Base-by-base conservation (phyloP, 2,113 vertebrate species). In the Recurvirostra avosetta region DNA sequence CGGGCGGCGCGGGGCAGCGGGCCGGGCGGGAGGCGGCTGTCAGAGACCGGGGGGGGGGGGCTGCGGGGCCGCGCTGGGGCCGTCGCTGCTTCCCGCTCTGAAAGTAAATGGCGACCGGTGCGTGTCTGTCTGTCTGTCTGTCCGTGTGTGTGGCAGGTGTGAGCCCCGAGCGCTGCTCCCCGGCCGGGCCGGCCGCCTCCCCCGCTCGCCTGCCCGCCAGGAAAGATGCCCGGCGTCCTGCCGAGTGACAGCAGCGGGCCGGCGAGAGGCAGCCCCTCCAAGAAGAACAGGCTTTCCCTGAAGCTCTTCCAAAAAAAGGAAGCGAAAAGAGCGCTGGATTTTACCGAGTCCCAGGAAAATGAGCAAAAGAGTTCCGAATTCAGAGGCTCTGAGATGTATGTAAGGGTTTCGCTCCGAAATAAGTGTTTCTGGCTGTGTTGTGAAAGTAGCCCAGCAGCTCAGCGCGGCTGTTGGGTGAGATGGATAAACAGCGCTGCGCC, bases 261-360 rank as follows among this genome's bases (percentile, higher is more conserved):
- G 81, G 96, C 98, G 18, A 97, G 96, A 82, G 98, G 98, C 73
- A 99, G 99, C 94, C 99, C 99, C 8, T 94, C 98, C 34, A 99
- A 98, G 97, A 99, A 98, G 98, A 99, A 97, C 89, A 96, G 99
- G 92, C 98, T 99, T 36, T 99, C 99, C 45, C 94, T 99, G 77
- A 99, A 99, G 97, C 99, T 99, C 55, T 99, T 99, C 95, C 99
- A 99, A 62, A 99, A 99, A 97, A 99, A 99, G 72, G 99, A 99
- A 65, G 97, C 99, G 20, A 99, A 99, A 92, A 98, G 99, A 71
- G 99, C 98, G 13, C 96, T 99, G 97, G 99, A 99, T 97, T 99
- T 99, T 92, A 98, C 98, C 4, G 99, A 99, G 82, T 96, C 98
- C 16, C 98, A 97, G 73, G 96, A 98, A 75, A 98, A 98, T 92